Evolutionary conservation across 1,140 invertebrate genomes (phyloP).

Genomic region (Bombus huntii): DNA sequence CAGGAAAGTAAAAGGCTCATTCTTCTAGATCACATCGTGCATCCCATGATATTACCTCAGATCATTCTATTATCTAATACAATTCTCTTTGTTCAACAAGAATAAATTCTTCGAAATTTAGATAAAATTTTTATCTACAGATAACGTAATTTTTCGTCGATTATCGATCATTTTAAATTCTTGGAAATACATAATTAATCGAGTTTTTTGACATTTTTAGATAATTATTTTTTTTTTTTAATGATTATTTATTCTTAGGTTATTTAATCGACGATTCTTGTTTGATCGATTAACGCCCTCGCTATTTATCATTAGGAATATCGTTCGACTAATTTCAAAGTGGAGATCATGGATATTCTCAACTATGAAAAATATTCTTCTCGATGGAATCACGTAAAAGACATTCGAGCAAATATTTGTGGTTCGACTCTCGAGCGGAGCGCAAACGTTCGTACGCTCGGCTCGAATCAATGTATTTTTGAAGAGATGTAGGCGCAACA

Average conservation of each 20-base stretch:
- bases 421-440: neutral
- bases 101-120: neutral
- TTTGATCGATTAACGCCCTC: no score
- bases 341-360: neutral
- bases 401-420: neutral
- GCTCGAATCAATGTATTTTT: slow-evolving; percentile 46
- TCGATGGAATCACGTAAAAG: no score
- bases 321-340: no score
- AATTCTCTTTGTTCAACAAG: neutral
- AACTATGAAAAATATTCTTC: neutral
- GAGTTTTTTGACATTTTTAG: no score
- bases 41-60: neutral
- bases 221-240: no score
- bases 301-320: neutral
- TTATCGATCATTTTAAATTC: neutral
- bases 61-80: neutral
- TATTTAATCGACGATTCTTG: neutral
- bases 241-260: neutral
- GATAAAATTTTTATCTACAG: neutral
- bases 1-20: slow-evolving; percentile 51
- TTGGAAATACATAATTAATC: no score
- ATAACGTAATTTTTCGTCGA: neutral
- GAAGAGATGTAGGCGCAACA: slow-evolving; percentile 63
- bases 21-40: slow-evolving; percentile 11
- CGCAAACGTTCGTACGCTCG: neutral